These are phyloP conservation scores for Patagioenas fasciata DNA, from an alignment of 2,113 vertebrate species.

Conservation along the genomic window DNA sequence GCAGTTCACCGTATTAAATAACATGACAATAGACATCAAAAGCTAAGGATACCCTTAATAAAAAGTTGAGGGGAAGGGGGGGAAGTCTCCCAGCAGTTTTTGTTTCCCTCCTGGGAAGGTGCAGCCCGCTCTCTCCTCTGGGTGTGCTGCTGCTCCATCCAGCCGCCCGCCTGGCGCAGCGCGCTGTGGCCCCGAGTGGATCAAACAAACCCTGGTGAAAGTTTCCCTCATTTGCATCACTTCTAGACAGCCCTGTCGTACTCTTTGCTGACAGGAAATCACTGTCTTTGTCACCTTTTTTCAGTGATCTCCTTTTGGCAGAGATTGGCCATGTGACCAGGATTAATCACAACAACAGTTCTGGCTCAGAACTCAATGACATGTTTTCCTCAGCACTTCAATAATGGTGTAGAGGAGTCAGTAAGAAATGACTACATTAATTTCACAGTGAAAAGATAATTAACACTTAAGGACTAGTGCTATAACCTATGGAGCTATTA, in stretches of 20 bases:
- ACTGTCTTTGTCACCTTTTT: conserved; percentile 88
- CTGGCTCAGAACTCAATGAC: conserved; percentile 80
- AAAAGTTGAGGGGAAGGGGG: not conserved
- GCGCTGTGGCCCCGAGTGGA: conserved; percentile 75
- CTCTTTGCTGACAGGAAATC: conserved; percentile 87
- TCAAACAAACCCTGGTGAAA: conserved; percentile 83
- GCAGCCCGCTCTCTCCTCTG: conserved; percentile 62
- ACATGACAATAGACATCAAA: not conserved
- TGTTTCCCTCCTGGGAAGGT: conserved; percentile 61
- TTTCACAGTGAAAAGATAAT: conserved; percentile 82
- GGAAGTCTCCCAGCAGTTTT: conserved; percentile 7
- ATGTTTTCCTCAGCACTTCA: conserved; percentile 80
- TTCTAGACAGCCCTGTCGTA: conserved; percentile 85
- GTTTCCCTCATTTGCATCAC: conserved; percentile 85
- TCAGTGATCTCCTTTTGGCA: conserved; percentile 84
- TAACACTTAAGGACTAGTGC: conserved; percentile 77
- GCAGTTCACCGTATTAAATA: not conserved
- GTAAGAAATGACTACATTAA: conserved; percentile 80
- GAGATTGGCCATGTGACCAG: conserved; percentile 83
- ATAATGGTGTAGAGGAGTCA: conserved; percentile 77
- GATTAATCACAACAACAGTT: conserved; percentile 82
- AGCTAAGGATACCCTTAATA: not conserved
- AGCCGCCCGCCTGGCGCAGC: conserved; percentile 60
- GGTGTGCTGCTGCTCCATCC: conserved; percentile 70
- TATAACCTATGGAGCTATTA: conserved; percentile 77